A percentile compares a stretch with the other conserved stretches of the same genome.
Conservation (phyloP, 1,140 invertebrate genomes). For the Zaprionus lachaisei region DNA sequence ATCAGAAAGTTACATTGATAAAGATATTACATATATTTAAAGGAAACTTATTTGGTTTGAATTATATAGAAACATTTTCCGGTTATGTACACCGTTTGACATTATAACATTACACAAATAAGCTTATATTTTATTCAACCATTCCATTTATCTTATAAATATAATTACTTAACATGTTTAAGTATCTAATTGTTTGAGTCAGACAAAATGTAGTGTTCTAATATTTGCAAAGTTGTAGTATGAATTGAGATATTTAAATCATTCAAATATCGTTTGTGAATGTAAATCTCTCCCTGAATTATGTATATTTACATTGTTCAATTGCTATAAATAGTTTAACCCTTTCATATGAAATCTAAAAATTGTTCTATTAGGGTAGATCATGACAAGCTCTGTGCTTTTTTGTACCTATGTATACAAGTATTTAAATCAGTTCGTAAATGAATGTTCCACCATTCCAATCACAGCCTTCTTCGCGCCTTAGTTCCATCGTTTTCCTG, state of each 20-base stretch:
- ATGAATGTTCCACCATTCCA: slow-evolving; percentile 26
- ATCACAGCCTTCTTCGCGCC: slow-evolving; percentile 61
- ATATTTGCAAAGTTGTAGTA: background rate
- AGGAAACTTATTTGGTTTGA: too few relatives aligned
- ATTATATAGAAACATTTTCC: too few relatives aligned
- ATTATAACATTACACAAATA: background rate
- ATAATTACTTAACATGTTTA: background rate
- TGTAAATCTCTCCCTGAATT: background rate
- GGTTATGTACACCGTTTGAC: too few relatives aligned
- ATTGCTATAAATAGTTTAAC: background rate
- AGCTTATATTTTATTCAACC: background rate
- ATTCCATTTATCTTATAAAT: background rate
- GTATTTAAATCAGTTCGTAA: slow-evolving; percentile 27
- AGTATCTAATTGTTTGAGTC: background rate
- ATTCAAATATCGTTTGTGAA: background rate
- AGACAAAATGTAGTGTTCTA: background rate
- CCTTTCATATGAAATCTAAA: background rate
- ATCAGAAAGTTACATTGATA: too few relatives aligned
- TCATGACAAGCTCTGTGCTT: slow-evolving; percentile 1
- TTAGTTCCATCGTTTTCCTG: background rate
- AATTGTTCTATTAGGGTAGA: background rate
- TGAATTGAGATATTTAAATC: background rate
- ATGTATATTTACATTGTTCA: background rate
- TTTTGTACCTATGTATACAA: background rate
- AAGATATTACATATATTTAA: too few relatives aligned